phyloP scores from a whole-genome alignment of 2,113 vertebrate species.

The Atlantisia rogersi region DNA sequence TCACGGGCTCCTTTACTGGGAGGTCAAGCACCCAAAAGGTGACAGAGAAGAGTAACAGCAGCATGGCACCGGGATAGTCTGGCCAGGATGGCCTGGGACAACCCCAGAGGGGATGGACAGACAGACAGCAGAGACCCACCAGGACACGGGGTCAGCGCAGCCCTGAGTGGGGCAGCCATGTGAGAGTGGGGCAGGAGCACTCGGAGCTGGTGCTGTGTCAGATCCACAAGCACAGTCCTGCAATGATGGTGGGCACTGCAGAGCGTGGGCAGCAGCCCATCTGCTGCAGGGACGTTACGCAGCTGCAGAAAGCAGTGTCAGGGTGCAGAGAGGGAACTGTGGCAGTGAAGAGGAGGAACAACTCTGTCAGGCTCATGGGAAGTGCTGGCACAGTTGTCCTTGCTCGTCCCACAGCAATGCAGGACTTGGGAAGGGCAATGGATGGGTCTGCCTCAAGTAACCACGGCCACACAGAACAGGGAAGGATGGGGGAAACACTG shows the following conservation, averaged over 20 bases:
- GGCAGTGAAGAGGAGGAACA: not conserved
- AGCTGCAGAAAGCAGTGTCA: not conserved
- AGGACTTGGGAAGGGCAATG: not conserved
- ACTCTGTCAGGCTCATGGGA: not conserved
- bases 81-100: no score
- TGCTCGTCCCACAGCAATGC: not conserved
- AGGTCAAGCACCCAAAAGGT: no score
- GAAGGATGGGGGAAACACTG: no score
- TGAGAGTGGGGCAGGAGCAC: not conserved
- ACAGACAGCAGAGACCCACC: not conserved
- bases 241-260: not conserved
- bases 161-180: not conserved
- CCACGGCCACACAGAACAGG: accelerated
- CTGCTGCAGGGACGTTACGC: not conserved
- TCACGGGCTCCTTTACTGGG: not conserved
- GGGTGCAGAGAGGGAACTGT: not conserved
- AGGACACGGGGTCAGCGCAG: not conserved
- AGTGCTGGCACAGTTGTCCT: not conserved
- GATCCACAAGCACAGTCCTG: not conserved
- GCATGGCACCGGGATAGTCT: accelerated
- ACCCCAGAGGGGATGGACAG: not conserved
- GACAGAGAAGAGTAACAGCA: accelerated
- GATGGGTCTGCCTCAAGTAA: not conserved
- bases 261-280: not conserved
- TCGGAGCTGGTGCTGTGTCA: no score